Evolutionary conservation across 2,113 vertebrate genomes (phyloP).

Genomic region (Pseudorectes ferrugineus): DNA sequence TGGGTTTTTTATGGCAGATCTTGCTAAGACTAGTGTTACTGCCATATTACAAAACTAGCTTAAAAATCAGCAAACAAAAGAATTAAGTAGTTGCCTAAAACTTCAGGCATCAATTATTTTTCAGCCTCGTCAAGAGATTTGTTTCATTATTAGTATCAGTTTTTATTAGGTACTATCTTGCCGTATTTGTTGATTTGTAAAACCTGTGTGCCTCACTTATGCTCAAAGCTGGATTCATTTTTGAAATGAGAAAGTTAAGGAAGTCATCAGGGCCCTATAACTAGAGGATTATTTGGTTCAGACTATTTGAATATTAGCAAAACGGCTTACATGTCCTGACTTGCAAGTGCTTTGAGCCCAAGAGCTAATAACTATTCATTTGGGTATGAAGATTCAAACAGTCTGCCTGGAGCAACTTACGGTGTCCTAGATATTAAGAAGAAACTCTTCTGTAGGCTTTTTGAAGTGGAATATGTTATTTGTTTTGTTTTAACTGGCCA

Average conservation of each 20-base stretch:
- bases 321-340: not conserved
- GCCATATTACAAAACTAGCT: not conserved
- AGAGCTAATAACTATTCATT: not conserved
- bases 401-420: not conserved
- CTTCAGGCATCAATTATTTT: not conserved
- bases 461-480: not conserved
- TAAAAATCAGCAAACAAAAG: not conserved
- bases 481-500: not conserved
- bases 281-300: not conserved
- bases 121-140: not conserved
- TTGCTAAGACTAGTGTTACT: not conserved
- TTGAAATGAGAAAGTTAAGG: not conserved
- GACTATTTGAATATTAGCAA: not conserved
- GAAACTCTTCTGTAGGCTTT: not conserved
- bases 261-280: not conserved
- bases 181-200: not conserved
- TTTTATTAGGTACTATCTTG: not conserved
- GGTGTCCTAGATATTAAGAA: not conserved
- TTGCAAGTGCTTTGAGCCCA: not conserved
- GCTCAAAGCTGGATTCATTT: not conserved
- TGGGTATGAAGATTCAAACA: not conserved
- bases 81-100: not conserved
- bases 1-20: not conserved
- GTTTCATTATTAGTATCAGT: not conserved
- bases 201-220: not conserved